These are phyloP conservation scores for Cryptocheilus praepositus DNA, from an alignment of 2,888 invertebrate species.

Conservation along the genomic window DNA sequence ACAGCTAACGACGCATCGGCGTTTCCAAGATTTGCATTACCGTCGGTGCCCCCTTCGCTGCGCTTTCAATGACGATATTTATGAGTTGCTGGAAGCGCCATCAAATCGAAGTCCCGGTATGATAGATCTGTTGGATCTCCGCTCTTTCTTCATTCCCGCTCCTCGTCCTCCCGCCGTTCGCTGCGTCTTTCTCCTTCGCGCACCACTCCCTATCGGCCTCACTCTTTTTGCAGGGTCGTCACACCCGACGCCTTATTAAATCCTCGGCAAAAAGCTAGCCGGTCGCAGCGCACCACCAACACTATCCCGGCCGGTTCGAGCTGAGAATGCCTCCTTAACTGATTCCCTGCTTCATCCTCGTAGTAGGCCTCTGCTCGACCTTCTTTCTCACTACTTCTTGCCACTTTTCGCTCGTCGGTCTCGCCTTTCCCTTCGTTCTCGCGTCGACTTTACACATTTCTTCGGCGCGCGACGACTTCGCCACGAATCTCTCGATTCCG, in stretches of 20 bases:
- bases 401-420: conserved; percentile 21
- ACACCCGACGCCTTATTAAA: conserved; percentile 60
- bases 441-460: neutral
- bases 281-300: conserved; percentile 16
- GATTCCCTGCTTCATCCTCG: conserved; percentile 37
- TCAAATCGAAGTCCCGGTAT: too few relatives aligned
- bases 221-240: conserved; percentile 48
- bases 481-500: neutral
- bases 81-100: conserved; percentile 65
- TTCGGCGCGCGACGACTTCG: neutral
- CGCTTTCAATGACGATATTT: conserved; percentile 62
- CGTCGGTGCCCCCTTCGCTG: conserved; percentile 42
- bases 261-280: conserved; percentile 34
- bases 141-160: conserved; percentile 18
- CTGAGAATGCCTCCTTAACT: conserved; percentile 46
- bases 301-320: neutral
- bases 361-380: conserved; percentile 1
- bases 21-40: conserved; percentile 39
- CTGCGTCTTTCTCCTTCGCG: conserved; percentile 29
- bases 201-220: conserved; percentile 8
- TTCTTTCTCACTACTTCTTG: conserved; percentile 20
- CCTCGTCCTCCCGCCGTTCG: conserved; percentile 31
- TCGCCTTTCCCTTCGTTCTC: conserved; percentile 25
- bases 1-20: too few relatives aligned
- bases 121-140: too few relatives aligned